Evolutionary conservation across 2,888 invertebrate genomes (phyloP).

Genomic region (Cerastoderma edule): DNA sequence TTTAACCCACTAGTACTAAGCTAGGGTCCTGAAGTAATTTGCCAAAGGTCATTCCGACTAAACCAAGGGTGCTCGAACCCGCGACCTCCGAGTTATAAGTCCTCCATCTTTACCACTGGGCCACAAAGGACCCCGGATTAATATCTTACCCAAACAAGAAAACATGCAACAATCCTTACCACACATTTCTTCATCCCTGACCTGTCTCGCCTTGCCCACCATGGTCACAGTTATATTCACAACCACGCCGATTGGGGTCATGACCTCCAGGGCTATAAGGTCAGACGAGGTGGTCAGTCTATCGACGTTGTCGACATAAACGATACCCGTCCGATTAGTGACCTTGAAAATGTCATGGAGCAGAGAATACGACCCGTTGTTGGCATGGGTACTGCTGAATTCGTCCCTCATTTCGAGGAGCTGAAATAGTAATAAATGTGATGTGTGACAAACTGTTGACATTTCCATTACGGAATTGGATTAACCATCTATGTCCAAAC

Average conservation of each 20-base stretch:
- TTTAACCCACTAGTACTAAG: too few species aligned
- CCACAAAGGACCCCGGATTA: too few species aligned
- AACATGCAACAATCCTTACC: conserved; percentile 22
- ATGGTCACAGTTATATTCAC: conserved; percentile 33
- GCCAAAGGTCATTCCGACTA: too few species aligned
- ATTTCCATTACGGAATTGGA: too few species aligned
- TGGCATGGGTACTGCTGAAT: neutral
- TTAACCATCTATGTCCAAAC: too few species aligned
- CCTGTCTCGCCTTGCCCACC: conserved; percentile 19
- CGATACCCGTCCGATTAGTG: conserved; percentile 52
- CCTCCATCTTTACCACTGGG: too few species aligned
- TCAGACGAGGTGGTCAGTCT: conserved; percentile 34
- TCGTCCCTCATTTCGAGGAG: conserved; percentile 10
- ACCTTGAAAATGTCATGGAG: conserved; percentile 42
- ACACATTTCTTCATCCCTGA: conserved; percentile 22
- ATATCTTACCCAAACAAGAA: too few species aligned
- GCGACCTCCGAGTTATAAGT: too few species aligned
- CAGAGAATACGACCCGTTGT: conserved; percentile 24
- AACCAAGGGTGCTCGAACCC: too few species aligned
- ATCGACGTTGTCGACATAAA: conserved; percentile 51
- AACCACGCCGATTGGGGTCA: conserved; percentile 15
- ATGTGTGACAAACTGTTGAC: too few species aligned
- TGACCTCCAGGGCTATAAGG: conserved; percentile 12
- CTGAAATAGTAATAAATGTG: conserved; percentile 15
- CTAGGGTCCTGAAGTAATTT: too few species aligned